Percentiles rank a stretch among this genome's conserved stretches.
Conservation (phyloP, 2,113 vertebrate species). For the Dendropsophus ebraccatus region DNA sequence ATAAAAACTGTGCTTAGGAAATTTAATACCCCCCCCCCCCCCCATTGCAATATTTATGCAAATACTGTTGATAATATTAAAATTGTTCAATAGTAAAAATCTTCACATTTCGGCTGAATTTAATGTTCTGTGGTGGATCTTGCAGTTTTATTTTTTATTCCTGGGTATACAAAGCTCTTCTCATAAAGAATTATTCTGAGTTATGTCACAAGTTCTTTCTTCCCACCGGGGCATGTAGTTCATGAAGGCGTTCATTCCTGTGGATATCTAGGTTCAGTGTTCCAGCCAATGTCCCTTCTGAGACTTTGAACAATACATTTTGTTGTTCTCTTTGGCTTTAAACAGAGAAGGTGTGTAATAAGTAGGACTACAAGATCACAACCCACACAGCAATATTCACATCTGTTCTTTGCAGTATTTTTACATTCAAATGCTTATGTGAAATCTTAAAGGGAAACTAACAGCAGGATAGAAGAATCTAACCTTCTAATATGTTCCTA, state of each 20-base stretch:
- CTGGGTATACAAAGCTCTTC: not conserved
- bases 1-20: too few species aligned
- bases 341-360: not conserved
- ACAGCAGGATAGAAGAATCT: too few species aligned
- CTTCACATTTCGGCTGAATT: too few species aligned
- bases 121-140: too few species aligned
- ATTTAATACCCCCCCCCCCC: too few species aligned
- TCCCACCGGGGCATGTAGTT: too few species aligned
- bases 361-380: not conserved
- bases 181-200: not conserved
- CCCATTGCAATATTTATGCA: too few species aligned
- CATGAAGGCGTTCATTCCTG: not conserved
- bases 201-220: not conserved
- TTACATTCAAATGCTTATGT: not conserved
- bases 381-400: not conserved
- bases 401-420: not conserved
- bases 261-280: not conserved
- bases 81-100: too few species aligned
- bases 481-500: too few species aligned
- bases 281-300: not conserved
- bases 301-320: not conserved
- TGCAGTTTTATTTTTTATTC: not conserved
- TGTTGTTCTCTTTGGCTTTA: not conserved
- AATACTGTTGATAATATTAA: too few species aligned
- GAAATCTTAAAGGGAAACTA: not conserved